Conservation (phyloP, 2,797 vertebrate species). For the Morelia viridis region DNA sequence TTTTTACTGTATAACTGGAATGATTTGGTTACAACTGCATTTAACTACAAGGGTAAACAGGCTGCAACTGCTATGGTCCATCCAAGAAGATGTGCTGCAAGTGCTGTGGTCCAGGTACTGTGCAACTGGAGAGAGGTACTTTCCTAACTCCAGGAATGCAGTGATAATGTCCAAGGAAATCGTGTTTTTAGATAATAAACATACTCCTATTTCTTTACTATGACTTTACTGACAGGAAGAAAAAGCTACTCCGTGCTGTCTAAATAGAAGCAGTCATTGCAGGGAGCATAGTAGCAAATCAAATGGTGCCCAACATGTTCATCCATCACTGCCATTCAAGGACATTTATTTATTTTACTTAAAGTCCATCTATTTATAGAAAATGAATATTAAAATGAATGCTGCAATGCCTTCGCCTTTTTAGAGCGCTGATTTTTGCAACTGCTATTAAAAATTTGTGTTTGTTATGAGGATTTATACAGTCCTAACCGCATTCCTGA, state of each 20-base stretch:
- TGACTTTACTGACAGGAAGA: background rate
- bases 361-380: background rate
- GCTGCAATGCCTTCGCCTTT: background rate
- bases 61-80: background rate
- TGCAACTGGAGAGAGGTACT: background rate
- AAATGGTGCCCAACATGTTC: background rate
- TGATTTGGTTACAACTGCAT: background rate
- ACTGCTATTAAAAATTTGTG: background rate
- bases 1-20: background rate
- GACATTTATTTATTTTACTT: background rate
- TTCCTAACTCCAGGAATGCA: background rate
- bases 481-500: background rate
- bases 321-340: background rate
- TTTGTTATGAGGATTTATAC: background rate
- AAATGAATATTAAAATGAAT: background rate
- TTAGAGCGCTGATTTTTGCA: background rate
- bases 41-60: background rate
- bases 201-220: background rate
- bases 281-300: background rate
- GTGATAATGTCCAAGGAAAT: background rate
- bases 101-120: background rate
- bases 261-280: no score
- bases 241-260: background rate
- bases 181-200: background rate
- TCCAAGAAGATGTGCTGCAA: constrained; percentile 4